Base-by-base conservation (phyloP, 2,888 invertebrate genomes). In the Aleiodes leptofemur region DNA sequence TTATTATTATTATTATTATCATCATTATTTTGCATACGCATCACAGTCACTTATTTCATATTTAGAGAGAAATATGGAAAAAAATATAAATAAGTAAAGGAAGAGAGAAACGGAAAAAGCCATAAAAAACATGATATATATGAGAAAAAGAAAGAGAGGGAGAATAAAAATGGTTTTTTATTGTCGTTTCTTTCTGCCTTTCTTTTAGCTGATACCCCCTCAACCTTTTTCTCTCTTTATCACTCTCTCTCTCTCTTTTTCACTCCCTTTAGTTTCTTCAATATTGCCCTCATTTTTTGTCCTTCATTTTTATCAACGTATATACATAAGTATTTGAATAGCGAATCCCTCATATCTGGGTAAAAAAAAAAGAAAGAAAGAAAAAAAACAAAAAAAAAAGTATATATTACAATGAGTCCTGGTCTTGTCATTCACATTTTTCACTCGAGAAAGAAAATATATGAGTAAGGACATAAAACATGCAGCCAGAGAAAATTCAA, bases 401-500 rank as follows among this genome's bases (percentile, higher is more conserved):
- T 31, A 73, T 50, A 66, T 31, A 56, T 31, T n/a, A 61, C 51
- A 73, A 69, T 69, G 69, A 73, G 68, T 31, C 55, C 56, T 73
- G 69, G 59, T 71, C 57, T 73, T 48, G 53, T 23, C 38, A 34
- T 68, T 73, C 59, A 38, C 34, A 59, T 31, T 59, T 48, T 64
- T 43, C 64, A 64, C 43, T 64, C 43, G 48, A 48, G 13, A 5
- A 11, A 53, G 16, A 48, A 64, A 64, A 23, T 23, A 14, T 9
- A 23, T 23, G 11, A 43, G 11, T 7, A 43, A 48, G 16, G 38
- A 43, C 13, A 64, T 61, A 14, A 43, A 34, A 38, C 78, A 74
- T 77, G 79, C 73, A 80, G 66, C 73, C 77, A 79, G 79, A 80
- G 74, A 75, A 79, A 80, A 72, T 73, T 53, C 5, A 14, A 38